Evolutionary conservation across 2,888 invertebrate genomes (phyloP), one percentile per base, ranked within the genome.

Genomic region (Halictus ligatus): DNA sequence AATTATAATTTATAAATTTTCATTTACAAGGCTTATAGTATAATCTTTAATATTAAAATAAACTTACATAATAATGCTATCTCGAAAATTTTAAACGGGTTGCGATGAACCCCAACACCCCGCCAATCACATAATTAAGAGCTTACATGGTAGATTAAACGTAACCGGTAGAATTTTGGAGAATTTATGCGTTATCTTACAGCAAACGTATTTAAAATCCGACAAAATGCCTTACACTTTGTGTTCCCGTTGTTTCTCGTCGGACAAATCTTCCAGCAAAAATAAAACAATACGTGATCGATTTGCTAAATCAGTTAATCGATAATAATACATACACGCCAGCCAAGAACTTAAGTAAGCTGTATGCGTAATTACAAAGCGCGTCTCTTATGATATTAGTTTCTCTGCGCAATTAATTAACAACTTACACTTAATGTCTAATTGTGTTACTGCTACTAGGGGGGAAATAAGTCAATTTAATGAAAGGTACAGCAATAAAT

Each of bases 1-100:
- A 93, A 92, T 93, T 93, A 94, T 93, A 93, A 94, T 94, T 94
- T 94, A 94, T 94, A 93, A 94, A 94, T 94, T 94, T 94, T 94
- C 94, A 94, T 94, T 93, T 94, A 94, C 94, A 94, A 94, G 93
- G 91, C 94, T 94, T 94, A 94, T 88, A 92, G 89, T 92, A 91
- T 92, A 90, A 91, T 89, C 71, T 94, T 92, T 93, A 94, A 93
- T 94, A 94, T 93, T 94, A 94, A 94, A 94, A 94, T 94, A 94
- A 94, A 93, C 93, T 94, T 94, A 94, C 89, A 92, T 91, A 91
- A 91, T 92, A 94, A 94, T 89, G 91, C 92, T 93, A 93, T 92
- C 80, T 91, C 85, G 64, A 89, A 92, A 71, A 93, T 93, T 92
- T 93, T 90, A 89, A 89, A 85, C 43, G 91, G 90, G 89, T 89